Evolutionary conservation across 2,888 invertebrate species (phyloP).

Genomic region (Pyrrhosoma nymphula): DNA sequence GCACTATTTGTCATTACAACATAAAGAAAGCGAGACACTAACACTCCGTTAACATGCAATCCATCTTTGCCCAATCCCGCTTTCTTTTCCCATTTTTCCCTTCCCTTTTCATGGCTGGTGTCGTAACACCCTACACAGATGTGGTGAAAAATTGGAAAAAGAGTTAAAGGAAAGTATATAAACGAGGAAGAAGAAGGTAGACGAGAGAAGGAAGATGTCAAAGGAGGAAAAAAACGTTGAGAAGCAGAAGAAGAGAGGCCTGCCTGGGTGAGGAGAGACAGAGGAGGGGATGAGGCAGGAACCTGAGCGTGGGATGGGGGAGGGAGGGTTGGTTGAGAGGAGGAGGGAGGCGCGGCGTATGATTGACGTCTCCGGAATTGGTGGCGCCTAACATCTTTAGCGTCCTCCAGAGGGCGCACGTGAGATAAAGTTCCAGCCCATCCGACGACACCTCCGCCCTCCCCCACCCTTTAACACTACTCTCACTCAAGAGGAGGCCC

Average conservation of each 20-base stretch:
- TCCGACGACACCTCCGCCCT: conserved; percentile 24
- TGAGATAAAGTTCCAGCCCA: conserved; percentile 52
- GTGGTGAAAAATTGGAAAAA: too few species aligned
- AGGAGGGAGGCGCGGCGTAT: neutral
- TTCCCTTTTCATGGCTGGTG: too few species aligned
- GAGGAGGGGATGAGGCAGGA: neutral
- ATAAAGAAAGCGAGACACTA: too few species aligned
- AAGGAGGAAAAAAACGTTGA: too few species aligned
- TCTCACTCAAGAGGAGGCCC: neutral
- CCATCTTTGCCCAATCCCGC: too few species aligned
- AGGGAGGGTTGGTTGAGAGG: neutral
- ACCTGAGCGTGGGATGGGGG: neutral
- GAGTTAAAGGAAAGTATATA: neutral
- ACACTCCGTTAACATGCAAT: too few species aligned
- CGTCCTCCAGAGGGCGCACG: conserved; percentile 59
- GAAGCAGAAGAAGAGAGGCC: neutral
- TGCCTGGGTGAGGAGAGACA: neutral
- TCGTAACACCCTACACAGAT: too few species aligned
- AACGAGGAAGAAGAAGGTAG: neutral
- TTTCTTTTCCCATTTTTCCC: too few species aligned
- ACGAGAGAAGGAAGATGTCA: neutral
- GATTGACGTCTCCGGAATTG: conserved; percentile 63
- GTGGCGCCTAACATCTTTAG: conserved; percentile 66
- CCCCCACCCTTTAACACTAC: neutral
- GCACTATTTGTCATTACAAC: too few species aligned